Conservation (phyloP, 2,113 vertebrate genomes). For the Corvus moneduloides region DNA sequence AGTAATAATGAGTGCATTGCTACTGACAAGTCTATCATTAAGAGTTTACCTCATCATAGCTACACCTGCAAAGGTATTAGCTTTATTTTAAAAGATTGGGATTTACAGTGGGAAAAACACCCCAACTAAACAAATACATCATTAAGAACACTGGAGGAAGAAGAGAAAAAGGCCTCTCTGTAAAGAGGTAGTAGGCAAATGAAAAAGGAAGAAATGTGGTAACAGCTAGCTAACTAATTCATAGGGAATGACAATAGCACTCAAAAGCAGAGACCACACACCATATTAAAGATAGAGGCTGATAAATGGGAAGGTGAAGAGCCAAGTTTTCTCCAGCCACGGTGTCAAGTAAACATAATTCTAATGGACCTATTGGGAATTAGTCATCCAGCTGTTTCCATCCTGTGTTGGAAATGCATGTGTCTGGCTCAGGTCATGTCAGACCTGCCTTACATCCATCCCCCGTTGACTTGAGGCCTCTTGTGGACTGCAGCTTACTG, state of each 20-base stretch:
- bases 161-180: background rate
- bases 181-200: background rate
- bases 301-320: background rate
- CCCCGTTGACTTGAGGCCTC: background rate
- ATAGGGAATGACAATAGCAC: background rate
- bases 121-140: background rate
- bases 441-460: background rate
- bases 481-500: background rate
- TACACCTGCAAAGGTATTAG: background rate
- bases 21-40: background rate
- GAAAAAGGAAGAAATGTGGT: background rate
- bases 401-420: background rate
- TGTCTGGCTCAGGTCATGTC: background rate
- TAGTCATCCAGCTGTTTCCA: background rate
- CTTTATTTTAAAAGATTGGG: background rate
- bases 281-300: background rate
- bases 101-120: background rate
- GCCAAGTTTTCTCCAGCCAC: background rate
- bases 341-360: background rate
- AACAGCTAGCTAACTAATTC: background rate
- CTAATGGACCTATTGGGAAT: background rate
- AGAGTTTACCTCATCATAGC: background rate
- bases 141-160: background rate
- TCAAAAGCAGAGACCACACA: background rate
- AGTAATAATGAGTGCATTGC: background rate